phyloP scores from a whole-genome alignment of 2,113 vertebrate species.

The Lampris incognitus region DNA sequence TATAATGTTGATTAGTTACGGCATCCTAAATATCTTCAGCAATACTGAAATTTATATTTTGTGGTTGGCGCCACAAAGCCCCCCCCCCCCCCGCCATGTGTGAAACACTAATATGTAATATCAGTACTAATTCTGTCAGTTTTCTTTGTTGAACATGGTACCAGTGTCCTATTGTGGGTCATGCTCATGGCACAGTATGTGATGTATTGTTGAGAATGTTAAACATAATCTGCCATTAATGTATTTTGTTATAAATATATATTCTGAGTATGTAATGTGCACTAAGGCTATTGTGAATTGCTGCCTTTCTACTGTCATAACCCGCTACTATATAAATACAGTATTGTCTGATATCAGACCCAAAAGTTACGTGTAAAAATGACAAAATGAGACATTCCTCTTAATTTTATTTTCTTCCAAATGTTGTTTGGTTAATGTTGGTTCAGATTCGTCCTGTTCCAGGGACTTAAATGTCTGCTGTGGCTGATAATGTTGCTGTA shows the following conservation, averaged over 20 bases:
- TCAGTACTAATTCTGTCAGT: neutral
- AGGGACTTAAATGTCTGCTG: neutral
- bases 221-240: constrained; percentile 68
- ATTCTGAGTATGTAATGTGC: constrained; percentile 70
- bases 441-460: constrained; percentile 35
- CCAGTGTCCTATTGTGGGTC: constrained; percentile 68
- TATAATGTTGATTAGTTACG: constrained; percentile 14
- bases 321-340: constrained; percentile 47
- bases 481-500: constrained; percentile 33
- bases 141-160: constrained; percentile 40
- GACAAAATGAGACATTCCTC: constrained; percentile 19
- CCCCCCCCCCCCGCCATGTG: neutral
- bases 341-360: constrained; percentile 40
- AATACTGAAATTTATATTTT: constrained; percentile 7
- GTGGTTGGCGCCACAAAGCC: neutral
- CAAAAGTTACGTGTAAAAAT: constrained; percentile 19
- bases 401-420: constrained; percentile 16
- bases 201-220: constrained; percentile 73
- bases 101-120: constrained; percentile 33
- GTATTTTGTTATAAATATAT: constrained; percentile 62
- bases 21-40: constrained; percentile 2
- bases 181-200: constrained; percentile 49
- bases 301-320: constrained; percentile 65
- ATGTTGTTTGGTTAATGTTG: constrained; percentile 27
- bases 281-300: constrained; percentile 66